phyloP scores from a whole-genome alignment of 1,140 invertebrate genomes.

The Anastatus disparis region DNA sequence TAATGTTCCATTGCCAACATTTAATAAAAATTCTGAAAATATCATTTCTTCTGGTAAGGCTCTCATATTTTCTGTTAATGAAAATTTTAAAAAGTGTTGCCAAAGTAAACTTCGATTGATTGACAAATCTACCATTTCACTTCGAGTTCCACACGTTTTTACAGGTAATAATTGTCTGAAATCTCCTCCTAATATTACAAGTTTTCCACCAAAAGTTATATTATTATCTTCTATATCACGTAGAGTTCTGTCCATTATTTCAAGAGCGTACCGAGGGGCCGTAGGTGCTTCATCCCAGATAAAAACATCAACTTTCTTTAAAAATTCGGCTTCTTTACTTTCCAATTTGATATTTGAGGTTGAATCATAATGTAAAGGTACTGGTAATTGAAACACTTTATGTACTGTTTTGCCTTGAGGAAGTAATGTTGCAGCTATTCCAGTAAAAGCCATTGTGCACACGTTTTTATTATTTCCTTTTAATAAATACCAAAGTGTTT shows the following conservation, averaged over 20 bases:
- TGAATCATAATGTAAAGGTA: neutral
- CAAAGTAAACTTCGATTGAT: too few species aligned
- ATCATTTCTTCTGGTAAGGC: too few species aligned
- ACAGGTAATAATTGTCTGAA: conserved; percentile 49
- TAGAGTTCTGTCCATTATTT: neutral
- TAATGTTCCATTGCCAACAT: too few species aligned
- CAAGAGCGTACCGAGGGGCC: conserved; percentile 1
- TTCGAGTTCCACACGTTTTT: too few species aligned
- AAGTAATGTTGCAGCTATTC: too few species aligned
- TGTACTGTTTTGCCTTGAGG: too few species aligned
- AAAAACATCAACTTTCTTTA: conserved; percentile 42
- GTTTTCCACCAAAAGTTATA: neutral
- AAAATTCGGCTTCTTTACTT: conserved; percentile 30
- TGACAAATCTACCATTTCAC: conserved; percentile 42
- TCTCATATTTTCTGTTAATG: too few species aligned
- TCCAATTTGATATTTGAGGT: conserved; percentile 41
- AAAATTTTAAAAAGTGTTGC: conserved; percentile 32
- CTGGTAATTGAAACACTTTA: too few species aligned
- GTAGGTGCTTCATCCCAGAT: conserved; percentile 49
- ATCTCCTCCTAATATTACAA: conserved; percentile 45
- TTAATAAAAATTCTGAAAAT: too few species aligned
- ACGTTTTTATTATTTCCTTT: too few species aligned
- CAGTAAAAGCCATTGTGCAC: too few species aligned
- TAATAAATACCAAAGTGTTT: too few species aligned
- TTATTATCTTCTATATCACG: neutral